phyloP scores from a whole-genome alignment of 2,888 invertebrate species.

The Limnephilus lunatus region DNA sequence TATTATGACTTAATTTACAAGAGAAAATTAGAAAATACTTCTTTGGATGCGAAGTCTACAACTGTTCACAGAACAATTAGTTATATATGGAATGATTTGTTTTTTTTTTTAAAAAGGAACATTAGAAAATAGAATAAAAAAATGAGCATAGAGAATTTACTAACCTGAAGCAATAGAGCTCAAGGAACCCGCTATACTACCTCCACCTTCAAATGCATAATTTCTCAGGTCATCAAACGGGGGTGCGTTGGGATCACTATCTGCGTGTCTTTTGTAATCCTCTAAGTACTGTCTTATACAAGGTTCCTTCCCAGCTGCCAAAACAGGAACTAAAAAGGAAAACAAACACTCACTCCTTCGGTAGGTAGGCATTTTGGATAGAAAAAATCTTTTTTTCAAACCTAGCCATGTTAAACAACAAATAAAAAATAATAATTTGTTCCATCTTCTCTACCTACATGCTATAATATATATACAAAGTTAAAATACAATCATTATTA shows the following conservation, averaged over 20 bases:
- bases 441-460: not conserved
- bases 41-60: no score
- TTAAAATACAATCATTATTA: not conserved
- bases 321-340: constrained; percentile 65
- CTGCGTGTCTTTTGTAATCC: constrained; percentile 86
- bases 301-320: constrained; percentile 73
- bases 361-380: not conserved
- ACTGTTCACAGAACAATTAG: no score
- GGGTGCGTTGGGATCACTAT: constrained; percentile 88
- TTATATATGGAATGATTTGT: no score
- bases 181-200: constrained; percentile 87
- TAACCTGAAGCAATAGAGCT: constrained; percentile 87
- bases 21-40: no score
- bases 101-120: no score
- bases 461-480: not conserved
- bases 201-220: constrained; percentile 91
- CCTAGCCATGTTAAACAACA: no score
- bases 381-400: no score
- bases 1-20: no score
- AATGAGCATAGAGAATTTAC: constrained; percentile 30
- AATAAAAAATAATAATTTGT: not conserved
- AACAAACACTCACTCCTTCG: not conserved
- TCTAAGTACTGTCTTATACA: constrained; percentile 88
- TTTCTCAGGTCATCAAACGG: constrained; percentile 91
- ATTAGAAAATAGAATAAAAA: not conserved